Evolutionary conservation across 2,113 vertebrate genomes (phyloP).

Genomic region (Trinectes maculatus): DNA sequence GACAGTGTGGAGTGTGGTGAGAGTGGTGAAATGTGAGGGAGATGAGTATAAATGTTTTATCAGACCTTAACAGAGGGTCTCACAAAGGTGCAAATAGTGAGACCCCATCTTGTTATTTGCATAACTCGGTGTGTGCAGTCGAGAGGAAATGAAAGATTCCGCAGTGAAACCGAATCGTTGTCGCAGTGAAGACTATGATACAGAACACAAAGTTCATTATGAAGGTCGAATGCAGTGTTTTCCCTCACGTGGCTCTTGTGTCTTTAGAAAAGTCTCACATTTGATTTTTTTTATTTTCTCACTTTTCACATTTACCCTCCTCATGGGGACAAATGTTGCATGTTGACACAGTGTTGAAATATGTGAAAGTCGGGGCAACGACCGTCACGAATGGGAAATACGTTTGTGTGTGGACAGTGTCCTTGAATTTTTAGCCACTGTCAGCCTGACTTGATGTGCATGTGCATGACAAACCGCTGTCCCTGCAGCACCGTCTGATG

Average conservation of each 20-base stretch:
- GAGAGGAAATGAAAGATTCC: constrained; percentile 11
- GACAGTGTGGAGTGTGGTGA: background rate
- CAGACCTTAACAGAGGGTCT: background rate
- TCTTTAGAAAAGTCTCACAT: background rate
- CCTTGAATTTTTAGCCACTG: constrained; percentile 41
- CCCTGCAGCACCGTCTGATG: constrained; percentile 27
- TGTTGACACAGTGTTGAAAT: constrained; percentile 7
- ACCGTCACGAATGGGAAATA: constrained; percentile 9
- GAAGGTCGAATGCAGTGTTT: constrained; percentile 25
- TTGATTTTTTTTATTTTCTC: too few relatives aligned
- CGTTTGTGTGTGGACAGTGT: background rate
- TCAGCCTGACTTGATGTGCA: constrained; percentile 31
- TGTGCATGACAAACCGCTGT: constrained; percentile 38
- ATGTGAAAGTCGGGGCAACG: constrained; percentile 1
- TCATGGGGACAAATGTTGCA: background rate
- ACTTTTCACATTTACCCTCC: background rate
- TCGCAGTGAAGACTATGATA: constrained; percentile 2
- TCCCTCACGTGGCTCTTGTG: background rate
- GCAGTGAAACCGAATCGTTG: constrained; percentile 4
- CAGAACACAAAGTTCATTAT: constrained; percentile 7
- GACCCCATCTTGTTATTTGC: constrained; percentile 12
- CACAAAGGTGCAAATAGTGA: constrained; percentile 3
- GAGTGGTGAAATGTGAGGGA: background rate
- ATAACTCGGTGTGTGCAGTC: background rate
- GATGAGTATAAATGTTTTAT: constrained; percentile 7